These are phyloP conservation scores for Uropsilus gracilis DNA, from an alignment of 2,113 vertebrate genomes.

Conservation along the genomic window DNA sequence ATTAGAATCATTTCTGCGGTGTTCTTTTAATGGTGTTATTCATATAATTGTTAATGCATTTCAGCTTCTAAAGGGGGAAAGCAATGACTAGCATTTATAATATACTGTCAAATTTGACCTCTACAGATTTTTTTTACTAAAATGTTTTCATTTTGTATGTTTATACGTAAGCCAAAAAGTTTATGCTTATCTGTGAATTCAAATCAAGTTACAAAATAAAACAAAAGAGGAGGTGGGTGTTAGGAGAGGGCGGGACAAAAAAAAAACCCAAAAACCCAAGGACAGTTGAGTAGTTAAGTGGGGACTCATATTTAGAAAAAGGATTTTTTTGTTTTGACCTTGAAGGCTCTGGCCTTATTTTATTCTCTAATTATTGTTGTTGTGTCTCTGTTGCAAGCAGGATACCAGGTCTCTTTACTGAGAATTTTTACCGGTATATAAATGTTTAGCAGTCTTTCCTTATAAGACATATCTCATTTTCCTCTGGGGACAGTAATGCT, in stretches of 20 bases:
- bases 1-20: constrained; percentile 81
- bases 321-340: too few relatives aligned
- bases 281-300: neutral
- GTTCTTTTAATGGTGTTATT: constrained; percentile 76
- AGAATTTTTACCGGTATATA: constrained; percentile 30
- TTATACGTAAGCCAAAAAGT: neutral
- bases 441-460: neutral
- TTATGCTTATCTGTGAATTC: neutral
- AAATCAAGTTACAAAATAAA: neutral
- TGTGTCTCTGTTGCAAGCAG: neutral
- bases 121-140: neutral
- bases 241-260: too few relatives aligned
- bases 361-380: neutral
- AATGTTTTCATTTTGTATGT: neutral
- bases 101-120: constrained; percentile 9
- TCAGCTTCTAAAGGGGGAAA: constrained; percentile 80
- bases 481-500: constrained; percentile 56
- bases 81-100: constrained; percentile 77
- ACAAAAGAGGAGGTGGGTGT: too few relatives aligned
- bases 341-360: neutral
- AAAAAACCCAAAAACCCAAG: too few relatives aligned
- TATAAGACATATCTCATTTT: constrained; percentile 36
- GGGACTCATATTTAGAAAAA: neutral
- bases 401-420: constrained; percentile 1
- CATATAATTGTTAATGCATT: constrained; percentile 78